phyloP scores from a whole-genome alignment of 1,140 invertebrate species.

The Trissolcus basalis region DNA sequence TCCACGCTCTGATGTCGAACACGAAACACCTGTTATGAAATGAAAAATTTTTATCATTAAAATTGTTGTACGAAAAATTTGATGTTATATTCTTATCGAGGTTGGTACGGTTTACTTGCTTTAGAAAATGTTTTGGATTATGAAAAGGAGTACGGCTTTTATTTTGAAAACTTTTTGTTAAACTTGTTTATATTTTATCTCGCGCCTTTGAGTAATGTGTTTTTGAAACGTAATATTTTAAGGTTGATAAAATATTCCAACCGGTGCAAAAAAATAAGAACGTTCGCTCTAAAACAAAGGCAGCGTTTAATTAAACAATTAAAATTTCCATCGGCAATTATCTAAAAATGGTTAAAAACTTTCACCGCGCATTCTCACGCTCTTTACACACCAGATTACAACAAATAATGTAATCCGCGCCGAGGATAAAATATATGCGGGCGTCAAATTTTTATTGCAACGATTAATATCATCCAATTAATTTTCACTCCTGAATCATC shows the following conservation, averaged over 20 bases:
- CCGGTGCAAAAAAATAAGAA: conserved; percentile 15
- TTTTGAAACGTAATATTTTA: too few species aligned
- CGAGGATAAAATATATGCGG: conserved; percentile 26
- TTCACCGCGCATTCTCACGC: conserved; percentile 48
- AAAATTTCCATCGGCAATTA: conserved; percentile 35
- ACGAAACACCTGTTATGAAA: conserved; percentile 41
- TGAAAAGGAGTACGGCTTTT: too few species aligned
- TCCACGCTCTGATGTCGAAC: conserved; percentile 15
- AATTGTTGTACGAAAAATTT: conserved; percentile 16
- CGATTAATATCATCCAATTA: conserved; percentile 39
- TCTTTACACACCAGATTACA: conserved; percentile 39
- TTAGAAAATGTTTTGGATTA: too few species aligned
- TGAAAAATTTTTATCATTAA: conserved; percentile 29
- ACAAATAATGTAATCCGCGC: conserved; percentile 41
- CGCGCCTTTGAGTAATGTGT: too few species aligned
- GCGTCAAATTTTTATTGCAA: conserved; percentile 30
- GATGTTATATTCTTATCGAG: too few species aligned
- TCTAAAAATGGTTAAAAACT: conserved; percentile 37
- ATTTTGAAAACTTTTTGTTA: too few species aligned
- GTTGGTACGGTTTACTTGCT: too few species aligned
- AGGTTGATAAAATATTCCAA: too few species aligned
- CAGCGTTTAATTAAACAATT: conserved; percentile 37
- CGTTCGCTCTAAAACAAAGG: conserved; percentile 10
- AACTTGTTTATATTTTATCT: too few species aligned
- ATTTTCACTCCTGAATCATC: conserved; percentile 29